A percentile compares a stretch with the other conserved stretches of the same genome.
phyloP scores from a whole-genome alignment of 23 tunicate species.

The Styela plicata region DNA sequence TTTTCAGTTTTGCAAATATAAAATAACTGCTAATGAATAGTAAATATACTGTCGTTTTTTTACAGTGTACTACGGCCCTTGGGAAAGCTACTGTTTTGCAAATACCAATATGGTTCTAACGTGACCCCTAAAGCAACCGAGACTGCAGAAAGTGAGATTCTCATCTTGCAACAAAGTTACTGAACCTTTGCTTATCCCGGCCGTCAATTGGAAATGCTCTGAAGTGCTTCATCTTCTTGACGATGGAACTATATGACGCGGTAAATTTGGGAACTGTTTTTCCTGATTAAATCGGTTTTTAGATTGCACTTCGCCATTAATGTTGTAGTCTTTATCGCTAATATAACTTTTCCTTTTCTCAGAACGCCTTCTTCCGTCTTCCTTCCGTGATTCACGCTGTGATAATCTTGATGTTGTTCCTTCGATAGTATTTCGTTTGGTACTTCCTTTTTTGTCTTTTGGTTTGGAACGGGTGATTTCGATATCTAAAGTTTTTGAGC shows the following conservation, averaged over 20 bases:
- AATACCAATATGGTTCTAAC: no score
- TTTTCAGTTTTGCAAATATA: no score
- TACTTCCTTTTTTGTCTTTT: neutral
- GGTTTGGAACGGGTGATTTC: neutral
- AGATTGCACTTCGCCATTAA: neutral
- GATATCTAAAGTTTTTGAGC: neutral
- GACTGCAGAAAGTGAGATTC: no score
- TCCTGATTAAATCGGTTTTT: neutral
- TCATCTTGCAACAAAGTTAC: no score
- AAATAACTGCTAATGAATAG: no score
- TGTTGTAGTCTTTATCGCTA: neutral
- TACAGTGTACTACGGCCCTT: no score
- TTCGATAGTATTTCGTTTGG: neutral
- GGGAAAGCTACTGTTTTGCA: no score
- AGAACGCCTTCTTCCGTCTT: neutral
- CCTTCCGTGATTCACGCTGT: neutral
- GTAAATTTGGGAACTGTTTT: neutral
- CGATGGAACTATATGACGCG: conserved; percentile 9
- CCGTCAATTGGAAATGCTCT: no score
- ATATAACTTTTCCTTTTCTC: neutral
- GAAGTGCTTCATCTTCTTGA: conserved; percentile 2
- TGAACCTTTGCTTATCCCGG: no score
- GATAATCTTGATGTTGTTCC: neutral
- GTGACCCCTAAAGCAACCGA: no score
- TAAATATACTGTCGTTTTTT: no score